Evolutionary conservation across 2,113 vertebrate genomes (phyloP), one percentile per base, ranked within the genome.

Genomic region (Cyprinodon variegatus): DNA sequence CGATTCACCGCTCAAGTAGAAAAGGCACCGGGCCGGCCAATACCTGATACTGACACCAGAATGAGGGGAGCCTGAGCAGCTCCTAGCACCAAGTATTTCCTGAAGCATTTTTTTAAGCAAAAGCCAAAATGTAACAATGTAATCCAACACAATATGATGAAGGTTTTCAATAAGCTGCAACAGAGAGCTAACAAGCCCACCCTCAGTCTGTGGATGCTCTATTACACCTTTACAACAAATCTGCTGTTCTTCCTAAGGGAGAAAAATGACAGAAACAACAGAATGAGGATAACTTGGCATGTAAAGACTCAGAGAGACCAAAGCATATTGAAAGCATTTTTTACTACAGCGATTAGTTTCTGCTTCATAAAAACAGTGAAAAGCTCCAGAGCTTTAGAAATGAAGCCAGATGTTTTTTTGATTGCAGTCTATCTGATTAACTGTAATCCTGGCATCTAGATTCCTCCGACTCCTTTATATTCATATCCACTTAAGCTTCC

Each of bases 1-100:
- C 73, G 4, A 80, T 66, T 68, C 73, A 64, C 48, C 72, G 85
- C 87, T 92, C 81, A 92, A 92, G 92, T 86, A 89, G 59, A 87
- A 13, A 59, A 86, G 84, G 88, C 86, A 89, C 83, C 86, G 72
- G 87, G 71, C 82, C 84, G 43, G 88, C 87, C 85, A 91, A 89
- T 74, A 84, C 88, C 86, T 71, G 84, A 87, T 74, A 81, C 20
- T 72, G 86, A 86, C 74, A 81, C 0, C 0, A 29, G 77, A 78
- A 50, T 60, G 65, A 82, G 41, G 72, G 68, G 67, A 85, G 79
- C 73, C 78, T 22, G 40, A 62, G 61, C 60, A 65, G 74, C 80
- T 29, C 86, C 9, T 73, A 92, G 92, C 92, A 93, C 91, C 85
- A 83, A 72, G 36, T 75, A 64, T 69, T 82, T 81, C 40, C 66